phyloP scores from a whole-genome alignment of 2,888 invertebrate genomes.

The Eilema caniola region DNA sequence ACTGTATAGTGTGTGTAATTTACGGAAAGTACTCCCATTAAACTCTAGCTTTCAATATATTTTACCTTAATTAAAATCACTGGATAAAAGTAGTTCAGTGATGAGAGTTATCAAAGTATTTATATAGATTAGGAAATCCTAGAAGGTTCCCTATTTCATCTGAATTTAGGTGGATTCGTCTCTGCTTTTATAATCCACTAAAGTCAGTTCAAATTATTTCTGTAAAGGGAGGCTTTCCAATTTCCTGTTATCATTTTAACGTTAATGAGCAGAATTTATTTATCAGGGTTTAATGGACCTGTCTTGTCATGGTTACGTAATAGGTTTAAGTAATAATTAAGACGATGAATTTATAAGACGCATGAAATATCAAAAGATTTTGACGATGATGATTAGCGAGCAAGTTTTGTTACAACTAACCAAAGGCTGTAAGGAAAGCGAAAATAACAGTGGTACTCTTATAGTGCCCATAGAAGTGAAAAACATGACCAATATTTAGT shows the following conservation, averaged over 20 bases:
- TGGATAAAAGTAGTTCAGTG: neutral
- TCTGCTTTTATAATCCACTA: constrained; percentile 4
- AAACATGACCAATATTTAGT: no score
- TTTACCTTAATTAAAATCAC: neutral
- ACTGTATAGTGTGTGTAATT: neutral
- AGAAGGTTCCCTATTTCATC: neutral
- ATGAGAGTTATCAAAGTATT: neutral
- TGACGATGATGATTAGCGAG: no score
- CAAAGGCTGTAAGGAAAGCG: no score
- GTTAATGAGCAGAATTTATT: constrained; percentile 24
- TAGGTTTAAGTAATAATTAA: neutral
- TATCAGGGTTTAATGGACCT: neutral
- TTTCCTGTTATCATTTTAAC: constrained; percentile 35
- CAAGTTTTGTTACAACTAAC: no score
- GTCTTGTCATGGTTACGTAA: neutral
- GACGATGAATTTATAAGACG: neutral
- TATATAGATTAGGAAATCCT: neutral
- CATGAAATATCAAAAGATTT: neutral
- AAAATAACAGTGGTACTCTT: no score
- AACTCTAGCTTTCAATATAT: neutral
- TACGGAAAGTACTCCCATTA: neutral
- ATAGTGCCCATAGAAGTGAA: neutral
- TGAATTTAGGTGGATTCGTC: neutral
- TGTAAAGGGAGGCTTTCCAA: constrained; percentile 11
- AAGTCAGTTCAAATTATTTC: constrained; percentile 4